Evolutionary conservation across 2,888 invertebrate species (phyloP).

Genomic region (Epicampocera succincta): DNA sequence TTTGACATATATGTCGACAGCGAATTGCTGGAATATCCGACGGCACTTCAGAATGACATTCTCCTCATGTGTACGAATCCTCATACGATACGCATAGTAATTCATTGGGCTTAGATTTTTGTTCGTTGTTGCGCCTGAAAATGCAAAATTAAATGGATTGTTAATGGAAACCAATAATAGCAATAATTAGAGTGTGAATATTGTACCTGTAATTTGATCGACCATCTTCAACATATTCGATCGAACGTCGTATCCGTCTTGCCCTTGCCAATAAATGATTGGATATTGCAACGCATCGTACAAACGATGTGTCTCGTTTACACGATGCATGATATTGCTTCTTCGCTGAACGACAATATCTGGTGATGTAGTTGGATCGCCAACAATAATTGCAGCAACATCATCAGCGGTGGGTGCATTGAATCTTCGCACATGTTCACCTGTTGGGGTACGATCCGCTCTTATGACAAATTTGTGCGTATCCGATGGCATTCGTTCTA

Average conservation of each 20-base stretch:
- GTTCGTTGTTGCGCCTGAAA: slow-evolving; percentile 42
- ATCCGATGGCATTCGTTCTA: slow-evolving; percentile 1
- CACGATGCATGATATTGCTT: slow-evolving; percentile 47
- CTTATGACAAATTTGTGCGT: neutral
- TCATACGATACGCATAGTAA: slow-evolving; percentile 21
- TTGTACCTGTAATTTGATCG: slow-evolving; percentile 60
- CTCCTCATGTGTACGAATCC: slow-evolving; percentile 28
- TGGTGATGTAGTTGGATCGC: slow-evolving; percentile 24
- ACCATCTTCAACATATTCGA: slow-evolving; percentile 59
- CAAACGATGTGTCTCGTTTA: slow-evolving; percentile 74
- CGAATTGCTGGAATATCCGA: too few species aligned
- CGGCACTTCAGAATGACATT: slow-evolving; percentile 4
- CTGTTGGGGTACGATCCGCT: neutral
- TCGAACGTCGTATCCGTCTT: slow-evolving; percentile 73
- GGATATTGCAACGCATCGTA: slow-evolving; percentile 56
- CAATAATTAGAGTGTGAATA: slow-evolving; percentile 34
- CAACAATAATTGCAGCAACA: neutral
- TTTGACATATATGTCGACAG: too few species aligned
- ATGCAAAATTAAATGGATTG: slow-evolving; percentile 45
- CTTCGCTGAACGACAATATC: slow-evolving; percentile 73
- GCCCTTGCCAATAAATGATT: slow-evolving; percentile 71
- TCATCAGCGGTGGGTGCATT: neutral
- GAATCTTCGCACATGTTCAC: neutral
- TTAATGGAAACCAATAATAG: slow-evolving; percentile 55
- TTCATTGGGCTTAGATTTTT: neutral